These are phyloP conservation scores for Bettongia penicillata DNA, from an alignment of 2,113 vertebrate genomes.

Conservation along the genomic window DNA sequence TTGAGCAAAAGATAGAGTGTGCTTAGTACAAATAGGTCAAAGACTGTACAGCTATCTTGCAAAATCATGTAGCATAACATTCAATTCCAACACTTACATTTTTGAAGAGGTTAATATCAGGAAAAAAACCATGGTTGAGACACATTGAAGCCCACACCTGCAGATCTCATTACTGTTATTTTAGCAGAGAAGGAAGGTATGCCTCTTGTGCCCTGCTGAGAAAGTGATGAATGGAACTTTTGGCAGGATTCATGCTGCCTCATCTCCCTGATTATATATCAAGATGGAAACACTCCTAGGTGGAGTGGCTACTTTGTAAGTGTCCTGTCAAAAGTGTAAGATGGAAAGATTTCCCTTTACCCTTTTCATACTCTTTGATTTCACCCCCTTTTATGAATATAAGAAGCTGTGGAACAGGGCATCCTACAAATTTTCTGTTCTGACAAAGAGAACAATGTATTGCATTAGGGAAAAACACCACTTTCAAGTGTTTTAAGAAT, in stretches of 20 bases:
- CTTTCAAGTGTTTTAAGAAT: slow-evolving; percentile 3
- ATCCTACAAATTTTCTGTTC: slow-evolving; percentile 11
- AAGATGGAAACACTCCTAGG: slow-evolving; percentile 17
- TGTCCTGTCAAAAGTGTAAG: neutral
- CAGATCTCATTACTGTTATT: neutral
- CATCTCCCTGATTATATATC: neutral
- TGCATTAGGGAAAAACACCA: neutral
- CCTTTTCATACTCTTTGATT: neutral
- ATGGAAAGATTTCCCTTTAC: neutral
- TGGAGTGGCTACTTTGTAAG: neutral
- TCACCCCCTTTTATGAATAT: slow-evolving; percentile 2
- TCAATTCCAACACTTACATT: slow-evolving; percentile 42
- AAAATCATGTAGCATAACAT: slow-evolving; percentile 38
- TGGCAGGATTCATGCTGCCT: neutral
- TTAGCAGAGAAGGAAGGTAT: neutral
- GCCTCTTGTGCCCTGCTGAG: neutral
- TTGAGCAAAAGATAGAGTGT: slow-evolving; percentile 28
- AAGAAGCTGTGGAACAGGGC: slow-evolving; percentile 8
- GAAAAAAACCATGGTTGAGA: neutral
- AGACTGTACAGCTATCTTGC: slow-evolving; percentile 15
- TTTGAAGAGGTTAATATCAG: slow-evolving; percentile 64
- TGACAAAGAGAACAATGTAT: slow-evolving; percentile 14
- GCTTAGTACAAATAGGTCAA: slow-evolving; percentile 51
- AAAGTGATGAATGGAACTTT: neutral
- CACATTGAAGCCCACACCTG: slow-evolving; percentile 3